These are phyloP conservation scores for Drosophila ironensis DNA, from an alignment of 1,140 invertebrate genomes.

Conservation along the genomic window DNA sequence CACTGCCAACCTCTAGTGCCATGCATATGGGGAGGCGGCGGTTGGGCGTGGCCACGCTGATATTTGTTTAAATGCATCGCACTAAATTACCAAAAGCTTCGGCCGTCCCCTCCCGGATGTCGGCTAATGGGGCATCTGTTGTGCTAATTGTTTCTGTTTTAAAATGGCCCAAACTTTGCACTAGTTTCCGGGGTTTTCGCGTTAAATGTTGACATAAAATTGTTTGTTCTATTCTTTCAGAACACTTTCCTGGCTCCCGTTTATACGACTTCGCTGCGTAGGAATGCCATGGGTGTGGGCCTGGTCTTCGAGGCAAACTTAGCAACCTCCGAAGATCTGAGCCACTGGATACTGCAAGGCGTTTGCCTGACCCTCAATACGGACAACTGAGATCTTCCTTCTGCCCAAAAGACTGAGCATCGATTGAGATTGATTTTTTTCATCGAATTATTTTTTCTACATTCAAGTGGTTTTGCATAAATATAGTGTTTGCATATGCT, in stretches of 20 bases:
- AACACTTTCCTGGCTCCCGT: constrained; percentile 93
- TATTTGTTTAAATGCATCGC: constrained; percentile 76
- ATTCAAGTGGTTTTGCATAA: constrained; percentile 16
- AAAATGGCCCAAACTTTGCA: constrained; percentile 38
- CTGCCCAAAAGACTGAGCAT: constrained; percentile 2
- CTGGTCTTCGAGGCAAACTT: constrained; percentile 94
- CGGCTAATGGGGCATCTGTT: constrained; percentile 68
- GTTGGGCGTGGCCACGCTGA: constrained; percentile 44
- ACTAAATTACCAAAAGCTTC: constrained; percentile 63
- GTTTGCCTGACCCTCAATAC: constrained; percentile 93
- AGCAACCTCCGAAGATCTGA: constrained; percentile 89
- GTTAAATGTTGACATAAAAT: not conserved
- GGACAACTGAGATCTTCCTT: constrained; percentile 22
- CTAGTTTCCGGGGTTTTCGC: not conserved
- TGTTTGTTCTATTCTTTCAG: constrained; percentile 80
- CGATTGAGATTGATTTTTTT: constrained; percentile 18
- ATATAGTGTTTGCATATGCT: no score
- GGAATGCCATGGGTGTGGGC: constrained; percentile 94
- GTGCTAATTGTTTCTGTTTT: constrained; percentile 77
- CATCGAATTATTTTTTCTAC: constrained; percentile 13
- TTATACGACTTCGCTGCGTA: constrained; percentile 91
- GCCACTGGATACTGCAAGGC: constrained; percentile 94
- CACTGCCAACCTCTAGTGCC: no score
- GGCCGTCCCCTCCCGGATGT: not conserved
- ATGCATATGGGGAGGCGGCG: constrained; percentile 18